Evolutionary conservation across 1,140 invertebrate species (phyloP).

Genomic region (Solen grandis): DNA sequence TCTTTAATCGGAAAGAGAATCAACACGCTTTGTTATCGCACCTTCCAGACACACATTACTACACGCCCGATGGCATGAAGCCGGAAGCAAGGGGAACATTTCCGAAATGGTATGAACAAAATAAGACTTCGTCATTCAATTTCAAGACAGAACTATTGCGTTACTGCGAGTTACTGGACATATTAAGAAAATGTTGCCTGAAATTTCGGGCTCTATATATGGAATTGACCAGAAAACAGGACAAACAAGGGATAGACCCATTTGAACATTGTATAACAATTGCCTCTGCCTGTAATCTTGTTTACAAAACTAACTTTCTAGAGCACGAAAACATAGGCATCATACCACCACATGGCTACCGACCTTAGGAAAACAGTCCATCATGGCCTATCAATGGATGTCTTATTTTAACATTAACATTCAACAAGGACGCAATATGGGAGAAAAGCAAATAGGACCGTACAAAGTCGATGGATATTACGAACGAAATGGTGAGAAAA

Average conservation of each 20-base stretch:
- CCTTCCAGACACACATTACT: neutral
- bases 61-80: slow-evolving; percentile 1
- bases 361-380: no score
- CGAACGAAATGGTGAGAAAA: neutral
- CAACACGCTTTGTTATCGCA: neutral
- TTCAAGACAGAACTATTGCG: slow-evolving; percentile 5
- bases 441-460: slow-evolving; percentile 28
- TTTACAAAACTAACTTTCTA: slow-evolving; percentile 39
- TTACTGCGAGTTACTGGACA: slow-evolving; percentile 31
- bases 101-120: slow-evolving; percentile 34
- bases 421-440: slow-evolving; percentile 49
- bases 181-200: slow-evolving; percentile 37
- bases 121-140: slow-evolving; percentile 13
- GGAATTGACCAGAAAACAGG: slow-evolving; percentile 32
- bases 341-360: slow-evolving; percentile 46
- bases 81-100: neutral
- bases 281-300: slow-evolving; percentile 42
- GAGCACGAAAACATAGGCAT: slow-evolving; percentile 26
- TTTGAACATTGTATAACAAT: slow-evolving; percentile 52
- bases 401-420: slow-evolving; percentile 38
- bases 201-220: slow-evolving; percentile 50
- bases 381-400: slow-evolving; percentile 42
- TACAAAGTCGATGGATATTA: slow-evolving; percentile 56
- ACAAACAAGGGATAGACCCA: slow-evolving; percentile 34
- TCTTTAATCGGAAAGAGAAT: slow-evolving; percentile 15